Conservation (phyloP, 2,113 vertebrate species). For the Thamnaconus septentrionalis region DNA sequence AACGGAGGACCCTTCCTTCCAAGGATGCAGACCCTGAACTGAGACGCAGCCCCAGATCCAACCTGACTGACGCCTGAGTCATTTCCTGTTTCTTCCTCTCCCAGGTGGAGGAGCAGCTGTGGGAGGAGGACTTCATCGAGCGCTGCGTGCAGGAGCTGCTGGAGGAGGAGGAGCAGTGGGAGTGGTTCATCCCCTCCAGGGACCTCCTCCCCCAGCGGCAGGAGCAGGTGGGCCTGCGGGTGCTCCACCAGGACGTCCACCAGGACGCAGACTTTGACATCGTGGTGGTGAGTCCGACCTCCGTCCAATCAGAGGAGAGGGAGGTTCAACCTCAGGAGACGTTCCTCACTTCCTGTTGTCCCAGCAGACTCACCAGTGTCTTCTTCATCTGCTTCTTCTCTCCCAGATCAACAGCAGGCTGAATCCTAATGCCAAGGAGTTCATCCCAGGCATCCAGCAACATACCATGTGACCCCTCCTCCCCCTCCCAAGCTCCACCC, state of each 20-base stretch:
- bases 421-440: conserved; percentile 94
- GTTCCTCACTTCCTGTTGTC: background rate
- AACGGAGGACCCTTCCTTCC: no score
- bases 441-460: conserved; percentile 89
- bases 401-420: conserved; percentile 87
- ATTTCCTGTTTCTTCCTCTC: background rate
- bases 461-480: conserved; percentile 81
- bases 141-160: conserved; percentile 92
- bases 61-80: background rate
- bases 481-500: no score
- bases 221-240: conserved; percentile 86
- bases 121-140: conserved; percentile 95
- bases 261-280: conserved; percentile 70
- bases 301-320: background rate
- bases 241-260: conserved; percentile 77
- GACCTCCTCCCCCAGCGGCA: conserved; percentile 88
- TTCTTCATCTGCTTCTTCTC: conserved; percentile 11
- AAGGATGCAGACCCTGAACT: background rate
- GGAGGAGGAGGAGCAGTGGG: conserved; percentile 90
- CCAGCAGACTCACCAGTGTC: no score
- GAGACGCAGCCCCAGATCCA: background rate
- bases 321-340: background rate
- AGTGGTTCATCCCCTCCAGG: conserved; percentile 93
- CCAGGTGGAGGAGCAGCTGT: conserved; percentile 91
- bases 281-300: conserved; percentile 74